A percentile compares a stretch with the other conserved stretches of the same genome.
phyloP scores from a whole-genome alignment of 2,888 invertebrate genomes.

The Hirtodrosophila alboralis region DNA sequence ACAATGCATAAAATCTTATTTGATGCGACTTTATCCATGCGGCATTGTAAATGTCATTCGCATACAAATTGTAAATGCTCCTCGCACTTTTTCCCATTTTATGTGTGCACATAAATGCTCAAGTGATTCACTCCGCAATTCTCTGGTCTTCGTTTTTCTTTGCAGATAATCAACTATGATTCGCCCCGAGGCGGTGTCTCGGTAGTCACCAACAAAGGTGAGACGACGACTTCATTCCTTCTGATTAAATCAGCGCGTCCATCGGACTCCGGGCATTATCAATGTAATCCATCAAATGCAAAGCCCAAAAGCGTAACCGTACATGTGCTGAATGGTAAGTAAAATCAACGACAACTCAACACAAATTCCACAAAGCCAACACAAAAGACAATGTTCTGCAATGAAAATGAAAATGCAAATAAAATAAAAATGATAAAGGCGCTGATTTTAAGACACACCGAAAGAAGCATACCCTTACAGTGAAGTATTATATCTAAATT shows the following conservation, averaged over 20 bases:
- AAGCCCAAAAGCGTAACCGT: constrained; percentile 95
- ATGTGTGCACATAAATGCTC: constrained; percentile 39
- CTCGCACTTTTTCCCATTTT: constrained; percentile 23
- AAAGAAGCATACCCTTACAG: constrained; percentile 11
- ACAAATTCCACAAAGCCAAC: constrained; percentile 32
- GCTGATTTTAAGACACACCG: constrained; percentile 7
- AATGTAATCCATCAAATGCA: constrained; percentile 97
- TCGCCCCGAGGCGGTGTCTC: constrained; percentile 95
- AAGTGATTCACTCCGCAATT: constrained; percentile 25
- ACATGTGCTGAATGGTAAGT: constrained; percentile 96
- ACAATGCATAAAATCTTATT: constrained; percentile 57
- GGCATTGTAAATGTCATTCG: constrained; percentile 56
- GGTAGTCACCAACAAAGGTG: constrained; percentile 95
- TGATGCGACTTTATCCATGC: constrained; percentile 47
- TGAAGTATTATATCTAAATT: too few species aligned
- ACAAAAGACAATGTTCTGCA: constrained; percentile 45
- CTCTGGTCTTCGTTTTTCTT: constrained; percentile 11
- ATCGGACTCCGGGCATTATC: constrained; percentile 95
- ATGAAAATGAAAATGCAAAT: constrained; percentile 40
- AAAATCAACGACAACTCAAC: constrained; percentile 75
- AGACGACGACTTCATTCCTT: constrained; percentile 94
- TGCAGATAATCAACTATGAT: constrained; percentile 96
- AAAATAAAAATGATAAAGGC: not conserved
- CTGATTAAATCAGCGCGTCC: constrained; percentile 94
- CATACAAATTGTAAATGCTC: constrained; percentile 58